A percentile compares a stretch with the other conserved stretches of the same genome.
These are phyloP conservation scores for Eumaeus atala DNA, from an alignment of 1,140 invertebrate species.

Conservation along the genomic window DNA sequence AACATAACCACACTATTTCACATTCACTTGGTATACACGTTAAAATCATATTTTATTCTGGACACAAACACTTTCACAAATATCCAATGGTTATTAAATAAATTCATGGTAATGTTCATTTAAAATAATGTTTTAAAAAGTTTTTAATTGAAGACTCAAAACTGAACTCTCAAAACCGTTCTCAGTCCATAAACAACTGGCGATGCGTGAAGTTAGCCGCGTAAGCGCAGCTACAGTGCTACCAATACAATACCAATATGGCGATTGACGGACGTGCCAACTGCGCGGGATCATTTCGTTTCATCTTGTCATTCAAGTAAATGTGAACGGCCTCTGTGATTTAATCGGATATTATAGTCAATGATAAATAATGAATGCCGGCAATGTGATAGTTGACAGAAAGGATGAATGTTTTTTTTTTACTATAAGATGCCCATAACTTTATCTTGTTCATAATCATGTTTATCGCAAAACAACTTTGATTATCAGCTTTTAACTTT, in stretches of 20 bases:
- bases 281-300: conserved; percentile 11
- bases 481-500: no score
- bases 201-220: conserved; percentile 45
- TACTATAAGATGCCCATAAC: no score
- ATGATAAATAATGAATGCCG: conserved; percentile 28
- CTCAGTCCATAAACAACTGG: conserved; percentile 42
- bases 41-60: conserved; percentile 2
- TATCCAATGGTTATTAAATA: background rate
- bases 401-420: no score
- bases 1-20: conserved; percentile 58
- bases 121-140: conserved; percentile 4
- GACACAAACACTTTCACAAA: conserved; percentile 1
- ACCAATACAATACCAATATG: conserved; percentile 42
- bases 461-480: no score
- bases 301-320: conserved; percentile 13
- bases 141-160: conserved; percentile 37
- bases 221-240: conserved; percentile 27
- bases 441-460: no score
- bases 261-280: conserved; percentile 26
- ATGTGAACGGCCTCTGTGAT: conserved; percentile 54
- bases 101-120: conserved; percentile 18
- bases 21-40: conserved; percentile 10
- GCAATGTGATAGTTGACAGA: no score
- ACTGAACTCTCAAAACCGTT: conserved; percentile 42
- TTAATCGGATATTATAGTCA: conserved; percentile 15